Evolutionary conservation across 2,113 vertebrate genomes (phyloP).

Genomic region (Amphilophus citrinellus): DNA sequence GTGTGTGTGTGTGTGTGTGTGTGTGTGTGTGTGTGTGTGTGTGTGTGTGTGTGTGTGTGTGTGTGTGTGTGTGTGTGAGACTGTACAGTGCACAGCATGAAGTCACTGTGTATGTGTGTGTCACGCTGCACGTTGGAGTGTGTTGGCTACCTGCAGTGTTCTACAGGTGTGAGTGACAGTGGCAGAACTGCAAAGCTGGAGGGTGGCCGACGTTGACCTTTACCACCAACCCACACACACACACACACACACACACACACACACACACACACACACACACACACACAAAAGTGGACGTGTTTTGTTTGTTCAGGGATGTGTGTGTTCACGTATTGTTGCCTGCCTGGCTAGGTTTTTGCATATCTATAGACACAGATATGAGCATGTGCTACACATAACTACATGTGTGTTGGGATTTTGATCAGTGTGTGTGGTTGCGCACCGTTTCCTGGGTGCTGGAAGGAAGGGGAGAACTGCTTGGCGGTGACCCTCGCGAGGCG

Average conservation of each 20-base stretch:
- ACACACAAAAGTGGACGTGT: background rate
- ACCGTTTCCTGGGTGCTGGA: conserved; percentile 97
- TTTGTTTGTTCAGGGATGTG: background rate
- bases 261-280: no score
- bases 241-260: no score
- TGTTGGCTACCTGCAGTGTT: conserved; percentile 45
- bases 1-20: background rate
- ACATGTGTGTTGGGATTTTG: background rate
- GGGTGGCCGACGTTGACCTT: conserved; percentile 69
- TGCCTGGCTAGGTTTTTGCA: background rate
- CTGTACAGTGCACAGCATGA: conserved; percentile 4
- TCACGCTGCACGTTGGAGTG: conserved; percentile 21
- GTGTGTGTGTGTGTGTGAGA: no score
- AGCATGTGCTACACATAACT: background rate
- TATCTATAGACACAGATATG: background rate
- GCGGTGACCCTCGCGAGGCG: conserved; percentile 95
- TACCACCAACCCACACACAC: conserved; percentile 17
- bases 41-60: background rate
- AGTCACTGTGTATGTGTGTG: conserved; percentile 5
- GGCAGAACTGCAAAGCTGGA: conserved; percentile 52
- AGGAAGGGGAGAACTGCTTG: conserved; percentile 98
- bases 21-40: background rate
- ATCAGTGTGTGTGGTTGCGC: conserved; percentile 67
- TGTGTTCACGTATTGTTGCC: conserved; percentile 13
- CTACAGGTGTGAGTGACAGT: conserved; percentile 65